phyloP scores from a whole-genome alignment of 2,888 invertebrate species.

The Temnothorax rugatulus region DNA sequence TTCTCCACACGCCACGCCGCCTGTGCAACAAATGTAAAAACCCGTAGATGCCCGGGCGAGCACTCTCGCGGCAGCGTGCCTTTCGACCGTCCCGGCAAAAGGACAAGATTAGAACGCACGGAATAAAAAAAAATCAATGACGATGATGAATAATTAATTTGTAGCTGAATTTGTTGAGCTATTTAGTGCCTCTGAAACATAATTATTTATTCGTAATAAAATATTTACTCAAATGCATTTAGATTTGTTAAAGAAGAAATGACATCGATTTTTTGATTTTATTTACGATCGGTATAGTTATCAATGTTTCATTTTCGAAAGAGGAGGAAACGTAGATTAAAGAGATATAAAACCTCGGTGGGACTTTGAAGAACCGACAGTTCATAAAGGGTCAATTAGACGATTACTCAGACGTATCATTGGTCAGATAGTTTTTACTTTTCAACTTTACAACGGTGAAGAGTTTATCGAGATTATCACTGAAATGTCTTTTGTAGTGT shows the following conservation, averaged over 20 bases:
- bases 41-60: slow-evolving; percentile 44
- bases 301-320: not conserved
- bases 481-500: not conserved
- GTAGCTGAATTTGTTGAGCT: not conserved
- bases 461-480: not conserved
- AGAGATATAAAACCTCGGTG: not conserved
- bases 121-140: not conserved
- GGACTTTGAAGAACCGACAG: not conserved
- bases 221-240: not conserved
- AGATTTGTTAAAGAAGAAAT: not conserved
- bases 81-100: slow-evolving; percentile 14
- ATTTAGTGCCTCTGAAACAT: not conserved
- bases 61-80: slow-evolving; percentile 26
- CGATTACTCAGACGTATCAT: slow-evolving; percentile 2
- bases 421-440: slow-evolving; percentile 5
- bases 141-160: not conserved
- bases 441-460: not conserved
- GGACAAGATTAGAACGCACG: not conserved
- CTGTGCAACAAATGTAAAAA: slow-evolving; percentile 57
- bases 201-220: not conserved
- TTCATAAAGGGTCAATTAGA: slow-evolving; percentile 11
- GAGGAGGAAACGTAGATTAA: not conserved
- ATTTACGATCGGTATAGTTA: not conserved
- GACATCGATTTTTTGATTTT: not conserved
- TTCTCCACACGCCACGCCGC: slow-evolving; percentile 43